Conservation (phyloP, 2,888 invertebrate species). For the Gasteruption jaculator region DNA sequence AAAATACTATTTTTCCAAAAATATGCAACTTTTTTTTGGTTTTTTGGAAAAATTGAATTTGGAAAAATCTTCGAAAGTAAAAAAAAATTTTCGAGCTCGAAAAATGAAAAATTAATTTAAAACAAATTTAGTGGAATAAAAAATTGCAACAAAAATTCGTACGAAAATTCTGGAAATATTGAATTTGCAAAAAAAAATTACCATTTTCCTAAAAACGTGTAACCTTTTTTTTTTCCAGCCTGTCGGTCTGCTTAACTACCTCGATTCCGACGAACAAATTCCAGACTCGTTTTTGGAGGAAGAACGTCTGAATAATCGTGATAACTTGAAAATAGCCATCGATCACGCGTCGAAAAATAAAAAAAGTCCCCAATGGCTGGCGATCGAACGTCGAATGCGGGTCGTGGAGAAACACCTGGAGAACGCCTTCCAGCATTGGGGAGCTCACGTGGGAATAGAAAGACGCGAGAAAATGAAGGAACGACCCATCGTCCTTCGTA, state of each 20-base stretch:
- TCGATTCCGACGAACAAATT: constrained; percentile 83
- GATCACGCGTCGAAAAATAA: constrained; percentile 67
- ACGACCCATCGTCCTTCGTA: constrained; percentile 86
- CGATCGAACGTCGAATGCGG: constrained; percentile 67
- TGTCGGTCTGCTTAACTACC: constrained; percentile 80
- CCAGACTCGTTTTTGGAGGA: constrained; percentile 70
- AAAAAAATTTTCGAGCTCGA: too few species aligned
- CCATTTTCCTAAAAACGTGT: background rate
- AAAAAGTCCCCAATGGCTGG: constrained; percentile 68
- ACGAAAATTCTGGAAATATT: background rate
- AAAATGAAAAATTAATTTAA: too few species aligned
- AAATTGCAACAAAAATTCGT: too few species aligned
- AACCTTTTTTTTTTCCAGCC: constrained; percentile 61
- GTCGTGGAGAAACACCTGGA: constrained; percentile 82
- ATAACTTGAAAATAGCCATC: constrained; percentile 92
- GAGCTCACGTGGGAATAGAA: constrained; percentile 59
- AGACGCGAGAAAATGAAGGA: constrained; percentile 63
- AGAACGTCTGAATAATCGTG: constrained; percentile 73
- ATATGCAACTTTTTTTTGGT: too few species aligned
- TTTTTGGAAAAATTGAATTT: too few species aligned
- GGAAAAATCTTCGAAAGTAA: too few species aligned
- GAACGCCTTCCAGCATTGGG: constrained; percentile 71
- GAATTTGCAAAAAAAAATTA: too few species aligned
- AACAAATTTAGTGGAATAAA: too few species aligned
- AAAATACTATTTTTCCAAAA: too few species aligned